Evolutionary conservation across 2,113 vertebrate genomes (phyloP).

Genomic region (Heterocephalus glaber): DNA sequence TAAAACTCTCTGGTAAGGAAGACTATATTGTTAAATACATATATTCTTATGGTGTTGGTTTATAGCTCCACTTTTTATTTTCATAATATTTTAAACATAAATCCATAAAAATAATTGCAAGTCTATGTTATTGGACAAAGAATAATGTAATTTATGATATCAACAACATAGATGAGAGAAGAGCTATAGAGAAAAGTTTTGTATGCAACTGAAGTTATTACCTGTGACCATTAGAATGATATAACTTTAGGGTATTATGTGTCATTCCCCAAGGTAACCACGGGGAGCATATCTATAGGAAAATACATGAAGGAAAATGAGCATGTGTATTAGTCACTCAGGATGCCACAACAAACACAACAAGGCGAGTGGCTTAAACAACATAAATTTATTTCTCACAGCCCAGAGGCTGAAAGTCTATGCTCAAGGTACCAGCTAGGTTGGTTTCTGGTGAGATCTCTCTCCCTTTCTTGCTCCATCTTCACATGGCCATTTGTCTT

Average conservation of each 20-base stretch:
- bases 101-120: neutral
- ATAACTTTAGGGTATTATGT: neutral
- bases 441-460: neutral
- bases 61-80: neutral
- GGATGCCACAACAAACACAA: neutral
- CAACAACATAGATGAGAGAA: neutral
- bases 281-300: neutral
- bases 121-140: neutral
- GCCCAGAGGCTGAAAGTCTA: neutral
- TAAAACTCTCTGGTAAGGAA: neutral
- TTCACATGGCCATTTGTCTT: neutral
- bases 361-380: neutral
- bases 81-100: neutral
- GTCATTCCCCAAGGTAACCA: neutral
- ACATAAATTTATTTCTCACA: neutral
- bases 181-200: neutral
- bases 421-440: neutral
- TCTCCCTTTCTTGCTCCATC: neutral
- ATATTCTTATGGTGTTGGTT: neutral
- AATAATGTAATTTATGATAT: neutral
- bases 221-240: neutral
- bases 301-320: neutral
- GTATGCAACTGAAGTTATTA: neutral
- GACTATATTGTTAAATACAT: neutral
- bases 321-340: neutral